A percentile compares a stretch with the other conserved stretches of the same genome.
phyloP scores from a whole-genome alignment of 2,888 invertebrate genomes.

The Ephialtes manifestator region DNA sequence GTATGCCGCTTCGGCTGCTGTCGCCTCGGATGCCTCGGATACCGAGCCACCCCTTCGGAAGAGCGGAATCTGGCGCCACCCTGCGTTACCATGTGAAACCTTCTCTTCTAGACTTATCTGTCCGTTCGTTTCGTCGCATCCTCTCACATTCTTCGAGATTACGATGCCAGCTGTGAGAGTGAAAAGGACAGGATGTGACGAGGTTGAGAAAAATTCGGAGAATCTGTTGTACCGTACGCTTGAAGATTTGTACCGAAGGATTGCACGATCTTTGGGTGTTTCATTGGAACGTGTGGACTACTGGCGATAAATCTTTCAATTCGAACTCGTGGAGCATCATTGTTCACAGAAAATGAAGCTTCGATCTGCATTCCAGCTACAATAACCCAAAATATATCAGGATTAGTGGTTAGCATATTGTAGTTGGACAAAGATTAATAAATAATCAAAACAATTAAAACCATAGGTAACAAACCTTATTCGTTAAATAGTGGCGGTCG shows the following conservation, averaged over 20 bases:
- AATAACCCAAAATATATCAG: constrained; percentile 44
- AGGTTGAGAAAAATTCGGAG: constrained; percentile 46
- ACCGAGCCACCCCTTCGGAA: constrained; percentile 58
- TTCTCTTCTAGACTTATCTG: constrained; percentile 66
- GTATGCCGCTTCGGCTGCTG: constrained; percentile 47
- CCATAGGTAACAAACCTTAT: constrained; percentile 29
- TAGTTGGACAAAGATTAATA: constrained; percentile 45
- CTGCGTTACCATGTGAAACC: constrained; percentile 78
- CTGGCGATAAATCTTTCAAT: constrained; percentile 11
- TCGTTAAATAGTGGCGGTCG: constrained; percentile 9
- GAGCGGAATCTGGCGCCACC: constrained; percentile 84
- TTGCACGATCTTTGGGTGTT: neutral
- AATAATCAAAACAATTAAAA: constrained; percentile 2
- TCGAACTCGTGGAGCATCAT: constrained; percentile 7
- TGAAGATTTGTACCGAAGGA: constrained; percentile 28
- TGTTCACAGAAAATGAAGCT: constrained; percentile 8
- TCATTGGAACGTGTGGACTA: neutral
- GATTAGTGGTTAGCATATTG: constrained; percentile 33
- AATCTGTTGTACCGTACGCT: constrained; percentile 71
- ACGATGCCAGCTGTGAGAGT: constrained; percentile 39
- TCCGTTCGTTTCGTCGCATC: constrained; percentile 50
- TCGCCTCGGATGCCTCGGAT: constrained; percentile 32
- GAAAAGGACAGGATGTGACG: constrained; percentile 7
- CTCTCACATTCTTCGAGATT: constrained; percentile 57
- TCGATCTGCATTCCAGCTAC: neutral